These are phyloP conservation scores for Philopedon plagiatum DNA, from an alignment of 2,888 invertebrate genomes.

Conservation along the genomic window DNA sequence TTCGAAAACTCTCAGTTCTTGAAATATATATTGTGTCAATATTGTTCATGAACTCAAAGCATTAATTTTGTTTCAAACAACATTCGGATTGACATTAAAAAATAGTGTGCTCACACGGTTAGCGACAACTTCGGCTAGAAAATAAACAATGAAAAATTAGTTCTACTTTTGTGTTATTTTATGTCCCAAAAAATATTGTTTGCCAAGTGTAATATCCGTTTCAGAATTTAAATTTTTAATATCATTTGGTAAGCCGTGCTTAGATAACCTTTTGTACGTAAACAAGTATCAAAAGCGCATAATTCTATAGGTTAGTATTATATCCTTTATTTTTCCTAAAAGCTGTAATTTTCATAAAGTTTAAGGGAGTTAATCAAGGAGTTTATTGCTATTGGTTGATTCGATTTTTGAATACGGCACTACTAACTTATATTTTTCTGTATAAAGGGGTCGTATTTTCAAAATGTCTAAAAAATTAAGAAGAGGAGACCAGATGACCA, in stretches of 20 bases:
- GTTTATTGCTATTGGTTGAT: too few relatives aligned
- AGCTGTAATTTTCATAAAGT: too few relatives aligned
- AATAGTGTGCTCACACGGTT: background rate
- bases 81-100: background rate
- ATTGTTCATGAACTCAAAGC: background rate
- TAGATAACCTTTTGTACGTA: background rate
- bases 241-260: background rate
- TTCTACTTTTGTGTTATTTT: background rate
- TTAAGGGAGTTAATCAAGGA: too few relatives aligned
- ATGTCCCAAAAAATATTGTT: background rate
- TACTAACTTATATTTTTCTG: too few relatives aligned
- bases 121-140: background rate
- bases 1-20: background rate
- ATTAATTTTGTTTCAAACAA: background rate
- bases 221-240: background rate
- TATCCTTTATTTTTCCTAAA: too few relatives aligned
- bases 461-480: slow-evolving; percentile 3
- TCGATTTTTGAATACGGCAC: too few relatives aligned
- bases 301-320: background rate
- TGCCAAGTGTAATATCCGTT: background rate
- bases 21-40: background rate
- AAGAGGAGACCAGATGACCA: slow-evolving; percentile 18
- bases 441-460: too few relatives aligned
- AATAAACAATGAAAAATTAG: slow-evolving; percentile 10
- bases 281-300: background rate